Evolutionary conservation across 2,113 vertebrate genomes (phyloP), one percentile per base, ranked within the genome.

Genomic region (Leptobrachium ailaonicum): DNA sequence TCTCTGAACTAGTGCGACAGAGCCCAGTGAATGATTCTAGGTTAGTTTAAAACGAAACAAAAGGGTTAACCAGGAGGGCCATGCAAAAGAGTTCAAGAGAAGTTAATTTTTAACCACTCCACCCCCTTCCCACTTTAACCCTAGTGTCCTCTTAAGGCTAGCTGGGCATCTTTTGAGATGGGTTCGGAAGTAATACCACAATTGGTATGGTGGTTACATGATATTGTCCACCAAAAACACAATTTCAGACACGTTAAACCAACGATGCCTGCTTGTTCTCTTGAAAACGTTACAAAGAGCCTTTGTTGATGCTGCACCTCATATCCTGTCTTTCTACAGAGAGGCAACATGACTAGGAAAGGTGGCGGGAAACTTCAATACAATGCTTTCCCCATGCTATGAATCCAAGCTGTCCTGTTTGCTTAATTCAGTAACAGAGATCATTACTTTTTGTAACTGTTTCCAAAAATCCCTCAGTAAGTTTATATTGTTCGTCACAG

Each of bases 401-500:
- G 42, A 12, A 68, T 40, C 71, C 6, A 2, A 68, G 45, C 77
- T n/a, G 14, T 79, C 41, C 60, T 66, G 14, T 60, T 80, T 62
- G n/a, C 54, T 6, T 74, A 14, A 80, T 74, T 74, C 63, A 81
- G 54, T 50, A 60, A 20, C 42, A 75, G 72, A 73, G 54, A 74
- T 75, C 72, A 47, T 75, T 81, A 75, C 67, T 75, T 68, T 80
- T 74, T 75, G 41, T 69, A 81, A 75, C 79, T 68, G 50, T 81
- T 75, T 81, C 66, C 63, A 68, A 78, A 82, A 63, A 73, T 63
- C 43, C 3, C 45, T 74, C 53, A 63, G 73, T 73, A 67, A 74
- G 70, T 75, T 79, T 66, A 45, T 71, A 71, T 0, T 42, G 4
- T 1, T 0, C 1, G 47, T 66, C 47, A 0, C 7, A 76, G 64